Evolutionary conservation across 2,888 invertebrate species (phyloP).

Genomic region (Acronicta alni): DNA sequence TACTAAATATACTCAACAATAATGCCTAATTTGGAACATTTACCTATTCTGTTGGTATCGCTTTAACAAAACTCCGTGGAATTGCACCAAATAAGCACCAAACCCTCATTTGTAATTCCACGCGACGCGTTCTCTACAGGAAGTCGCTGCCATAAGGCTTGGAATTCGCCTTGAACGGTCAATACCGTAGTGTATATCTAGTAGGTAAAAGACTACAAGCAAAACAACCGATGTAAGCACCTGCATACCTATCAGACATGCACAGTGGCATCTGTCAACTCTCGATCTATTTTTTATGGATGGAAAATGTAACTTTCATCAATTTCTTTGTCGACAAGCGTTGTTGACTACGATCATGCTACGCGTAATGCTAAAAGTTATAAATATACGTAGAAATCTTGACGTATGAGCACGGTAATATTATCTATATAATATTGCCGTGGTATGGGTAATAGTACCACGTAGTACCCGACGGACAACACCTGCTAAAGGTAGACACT

Average conservation of each 20-base stretch:
- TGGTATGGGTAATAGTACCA: too few species aligned
- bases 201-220: background rate
- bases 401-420: too few species aligned
- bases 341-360: too few species aligned
- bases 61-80: slow-evolving; percentile 14
- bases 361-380: too few species aligned
- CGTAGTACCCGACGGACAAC: too few species aligned
- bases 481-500: too few species aligned
- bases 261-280: too few species aligned
- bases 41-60: background rate
- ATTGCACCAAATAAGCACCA: slow-evolving; percentile 23
- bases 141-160: slow-evolving; percentile 67
- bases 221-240: background rate
- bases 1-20: background rate
- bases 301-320: too few species aligned
- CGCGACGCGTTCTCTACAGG: slow-evolving; percentile 70
- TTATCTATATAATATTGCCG: too few species aligned
- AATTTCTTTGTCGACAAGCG: too few species aligned
- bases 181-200: slow-evolving; percentile 5
- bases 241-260: background rate
- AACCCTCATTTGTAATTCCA: slow-evolving; percentile 73
- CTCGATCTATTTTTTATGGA: too few species aligned
- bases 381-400: too few species aligned
- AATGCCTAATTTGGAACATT: background rate
- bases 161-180: slow-evolving; percentile 63